Evolutionary conservation across 35 echinoderm and acorn worm genomes (phyloP).

Genomic region (Patiria miniata): DNA sequence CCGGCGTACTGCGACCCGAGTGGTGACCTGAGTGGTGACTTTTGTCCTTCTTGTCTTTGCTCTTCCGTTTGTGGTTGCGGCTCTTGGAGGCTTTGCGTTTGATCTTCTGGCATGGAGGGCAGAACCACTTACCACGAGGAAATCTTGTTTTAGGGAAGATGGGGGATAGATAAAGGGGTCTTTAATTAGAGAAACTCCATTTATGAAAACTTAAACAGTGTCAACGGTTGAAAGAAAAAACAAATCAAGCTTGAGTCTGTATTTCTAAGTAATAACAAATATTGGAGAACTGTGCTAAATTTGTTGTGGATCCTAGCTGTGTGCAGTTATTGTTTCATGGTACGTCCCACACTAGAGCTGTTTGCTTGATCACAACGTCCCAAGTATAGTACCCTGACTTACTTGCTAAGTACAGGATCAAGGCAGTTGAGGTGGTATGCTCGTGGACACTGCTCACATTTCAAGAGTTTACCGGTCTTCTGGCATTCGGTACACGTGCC

Average conservation of each 20-base stretch:
- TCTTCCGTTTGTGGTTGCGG: constrained; percentile 82
- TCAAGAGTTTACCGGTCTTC: constrained; percentile 73
- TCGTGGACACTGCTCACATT: constrained; percentile 76
- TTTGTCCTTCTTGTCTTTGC: constrained; percentile 68
- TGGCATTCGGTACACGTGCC: constrained; percentile 76
- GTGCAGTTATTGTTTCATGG: no score
- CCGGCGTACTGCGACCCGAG: constrained; percentile 59
- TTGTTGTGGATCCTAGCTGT: no score
- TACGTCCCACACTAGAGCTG: not conserved
- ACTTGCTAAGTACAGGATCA: constrained; percentile 82
- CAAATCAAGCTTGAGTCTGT: no score
- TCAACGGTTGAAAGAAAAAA: no score
- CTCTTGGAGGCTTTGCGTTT: constrained; percentile 75
- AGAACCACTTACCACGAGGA: constrained; percentile 88
- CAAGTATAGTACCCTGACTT: constrained; percentile 26
- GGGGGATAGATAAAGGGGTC: no score
- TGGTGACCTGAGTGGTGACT: constrained; percentile 23
- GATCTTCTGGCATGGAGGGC: constrained; percentile 74
- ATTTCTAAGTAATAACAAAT: no score
- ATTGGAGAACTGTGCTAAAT: no score
- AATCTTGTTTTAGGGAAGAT: constrained; percentile 43
- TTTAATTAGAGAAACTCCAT: no score
- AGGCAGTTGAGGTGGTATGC: constrained; percentile 83
- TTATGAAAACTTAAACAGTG: no score
- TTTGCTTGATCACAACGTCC: not conserved